phyloP scores from a whole-genome alignment of 2,888 invertebrate species.

The Portevinia maculata region DNA sequence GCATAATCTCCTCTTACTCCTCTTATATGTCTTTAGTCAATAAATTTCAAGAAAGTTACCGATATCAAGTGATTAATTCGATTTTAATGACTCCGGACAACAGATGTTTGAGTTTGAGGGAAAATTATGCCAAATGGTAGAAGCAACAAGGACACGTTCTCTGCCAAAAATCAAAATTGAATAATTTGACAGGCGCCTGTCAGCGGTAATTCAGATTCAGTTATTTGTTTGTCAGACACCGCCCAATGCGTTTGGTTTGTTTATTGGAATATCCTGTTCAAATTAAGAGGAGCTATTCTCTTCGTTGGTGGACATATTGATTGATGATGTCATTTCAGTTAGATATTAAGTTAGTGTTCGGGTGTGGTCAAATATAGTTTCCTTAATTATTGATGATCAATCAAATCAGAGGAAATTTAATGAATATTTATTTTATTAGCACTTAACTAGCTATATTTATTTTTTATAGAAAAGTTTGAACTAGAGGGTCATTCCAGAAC shows the following conservation, averaged over 20 bases:
- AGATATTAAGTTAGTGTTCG: neutral
- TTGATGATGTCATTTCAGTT: neutral
- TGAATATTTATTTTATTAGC: too few species aligned
- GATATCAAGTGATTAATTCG: constrained; percentile 17
- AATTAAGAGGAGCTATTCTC: neutral
- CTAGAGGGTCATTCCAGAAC: too few species aligned
- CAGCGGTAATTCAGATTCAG: constrained; percentile 1
- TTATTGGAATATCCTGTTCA: neutral
- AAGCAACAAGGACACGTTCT: neutral
- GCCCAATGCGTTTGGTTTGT: neutral
- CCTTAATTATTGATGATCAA: neutral
- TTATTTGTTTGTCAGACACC: neutral
- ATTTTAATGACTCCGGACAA: constrained; percentile 16
- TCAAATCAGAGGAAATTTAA: neutral
- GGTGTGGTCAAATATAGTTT: neutral
- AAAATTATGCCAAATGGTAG: neutral
- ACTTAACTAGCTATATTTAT: too few species aligned
- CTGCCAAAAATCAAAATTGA: neutral
- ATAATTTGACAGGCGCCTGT: constrained; percentile 5
- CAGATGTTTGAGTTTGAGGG: neutral
- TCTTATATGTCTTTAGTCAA: neutral
- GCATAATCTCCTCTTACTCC: neutral
- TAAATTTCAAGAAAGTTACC: neutral
- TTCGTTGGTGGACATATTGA: neutral
- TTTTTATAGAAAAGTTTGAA: too few species aligned